Evolutionary conservation across 2,113 vertebrate species (phyloP).

Genomic region (Suncus etruscus): DNA sequence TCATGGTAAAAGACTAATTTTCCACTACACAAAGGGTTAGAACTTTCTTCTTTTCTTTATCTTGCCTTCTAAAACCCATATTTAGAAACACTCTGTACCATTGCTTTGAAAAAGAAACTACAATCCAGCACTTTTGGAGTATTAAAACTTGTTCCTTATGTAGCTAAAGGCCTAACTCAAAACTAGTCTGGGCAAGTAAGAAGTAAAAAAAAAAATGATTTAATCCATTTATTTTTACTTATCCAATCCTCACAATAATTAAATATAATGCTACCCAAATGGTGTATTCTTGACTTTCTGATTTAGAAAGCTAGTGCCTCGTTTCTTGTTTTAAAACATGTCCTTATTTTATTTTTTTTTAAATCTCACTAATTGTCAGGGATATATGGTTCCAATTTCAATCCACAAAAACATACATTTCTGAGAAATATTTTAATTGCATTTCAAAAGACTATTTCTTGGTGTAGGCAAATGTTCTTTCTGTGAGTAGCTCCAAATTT

Average conservation of each 20-base stretch:
- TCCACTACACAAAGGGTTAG: not conserved
- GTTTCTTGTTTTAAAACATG: conserved; percentile 61
- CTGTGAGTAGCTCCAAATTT: not conserved
- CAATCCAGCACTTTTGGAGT: not conserved
- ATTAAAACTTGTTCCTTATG: too few species aligned
- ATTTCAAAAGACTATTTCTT: conserved; percentile 46
- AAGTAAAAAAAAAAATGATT: conserved; percentile 37
- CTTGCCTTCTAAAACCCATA: not conserved
- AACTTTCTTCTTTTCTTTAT: not conserved
- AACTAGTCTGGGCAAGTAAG: not conserved
- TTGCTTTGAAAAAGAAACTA: not conserved
- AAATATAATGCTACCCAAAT: conserved; percentile 54
- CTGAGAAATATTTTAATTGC: conserved; percentile 57
- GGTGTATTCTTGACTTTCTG: conserved; percentile 42
- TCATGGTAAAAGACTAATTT: conserved; percentile 13
- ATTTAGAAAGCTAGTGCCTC: conserved; percentile 63
- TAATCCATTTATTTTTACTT: conserved; percentile 57
- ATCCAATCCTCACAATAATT: not conserved
- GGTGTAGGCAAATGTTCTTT: conserved; percentile 40
- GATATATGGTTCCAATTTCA: conserved; percentile 53
- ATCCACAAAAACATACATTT: conserved; percentile 22
- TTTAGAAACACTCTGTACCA: not conserved
- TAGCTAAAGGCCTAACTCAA: not conserved
- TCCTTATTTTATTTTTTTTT: not conserved
- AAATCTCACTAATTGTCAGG: conserved; percentile 58